Conservation (phyloP, 1,140 invertebrate species). For the Camponotus pennsylvanicus region DNA sequence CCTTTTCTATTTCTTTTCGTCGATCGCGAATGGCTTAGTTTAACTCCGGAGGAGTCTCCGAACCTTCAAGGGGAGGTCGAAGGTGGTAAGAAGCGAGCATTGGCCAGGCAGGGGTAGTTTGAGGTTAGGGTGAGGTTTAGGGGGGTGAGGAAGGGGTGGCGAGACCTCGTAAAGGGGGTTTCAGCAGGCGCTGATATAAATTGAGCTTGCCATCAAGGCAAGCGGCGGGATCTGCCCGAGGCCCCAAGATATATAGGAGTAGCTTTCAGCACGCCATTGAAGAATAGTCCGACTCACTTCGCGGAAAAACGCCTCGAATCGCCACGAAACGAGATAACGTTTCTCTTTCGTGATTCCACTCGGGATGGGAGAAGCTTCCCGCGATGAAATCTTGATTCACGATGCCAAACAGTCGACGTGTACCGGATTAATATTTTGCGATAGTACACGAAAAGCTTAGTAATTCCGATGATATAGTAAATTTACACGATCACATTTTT, state of each 20-base stretch:
- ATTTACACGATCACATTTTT: conserved; percentile 9
- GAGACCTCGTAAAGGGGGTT: conserved; percentile 85
- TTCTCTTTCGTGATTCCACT: conserved; percentile 64
- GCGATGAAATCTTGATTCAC: conserved; percentile 73
- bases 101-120: conserved; percentile 64
- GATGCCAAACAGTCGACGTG: background rate
- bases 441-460: background rate
- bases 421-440: conserved; percentile 36
- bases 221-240: conserved; percentile 81
- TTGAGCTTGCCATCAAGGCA: conserved; percentile 84
- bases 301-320: conserved; percentile 72
- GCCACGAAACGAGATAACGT: conserved; percentile 70
- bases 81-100: conserved; percentile 72
- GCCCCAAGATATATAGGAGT: conserved; percentile 78
- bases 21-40: conserved; percentile 79
- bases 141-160: conserved; percentile 72
- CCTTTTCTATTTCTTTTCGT: conserved; percentile 71
- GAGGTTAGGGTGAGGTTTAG: conserved; percentile 77
- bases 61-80: conserved; percentile 71
- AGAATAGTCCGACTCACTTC: conserved; percentile 75
- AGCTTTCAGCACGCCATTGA: conserved; percentile 78
- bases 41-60: conserved; percentile 73
- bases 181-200: conserved; percentile 85
- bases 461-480: background rate
- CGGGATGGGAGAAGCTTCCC: conserved; percentile 46